Base-by-base conservation (phyloP, 2,888 invertebrate species). In the Seira ritae region DNA sequence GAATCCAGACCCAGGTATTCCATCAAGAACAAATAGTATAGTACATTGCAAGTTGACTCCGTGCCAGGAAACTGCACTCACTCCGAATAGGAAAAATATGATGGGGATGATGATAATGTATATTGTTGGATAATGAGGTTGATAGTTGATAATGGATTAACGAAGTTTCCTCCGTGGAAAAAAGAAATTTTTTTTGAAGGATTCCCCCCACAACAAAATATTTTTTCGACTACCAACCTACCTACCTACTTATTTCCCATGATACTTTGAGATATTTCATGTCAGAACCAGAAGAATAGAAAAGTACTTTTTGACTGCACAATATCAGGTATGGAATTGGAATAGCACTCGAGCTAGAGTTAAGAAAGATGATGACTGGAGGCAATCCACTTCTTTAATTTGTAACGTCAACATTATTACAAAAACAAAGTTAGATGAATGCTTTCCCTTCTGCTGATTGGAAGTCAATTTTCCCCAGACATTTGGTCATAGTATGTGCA, bases 311-410 rank as follows among this genome's bases (percentile, higher is more conserved):
- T n/a, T n/a, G n/a, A n/a, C n/a, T n/a, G n/a, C n/a, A n/a, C n/a
- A n/a, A n/a, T n/a, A n/a, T n/a, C n/a, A n/a, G n/a, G n/a, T n/a
- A n/a, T n/a, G 42, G 6, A 42, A 8, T 42, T 42, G 12, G 42
- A 12, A 6, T 12, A 8, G 6, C 42, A 42, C 42, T 42, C 42
- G 12, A 42, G 42, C 12, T 8, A 42, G 6, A 42, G 12, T 42
- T n/a, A n/a, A n/a, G n/a, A n/a, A n/a, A n/a, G n/a, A n/a, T n/a
- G n/a, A n/a, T 17, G 46, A 22, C 77, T 23, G 62, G 82, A 82
- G 82, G 82, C 82, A 77, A 72, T 82, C 67, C 72, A 77, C 77
- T 82, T 69, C 77, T 77, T 72, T 82, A 82, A 82, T 82, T 82
- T 82, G 77, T 73, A 82, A 77, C 82, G 75, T 82, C 81, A 76